Evolutionary conservation across 2,113 vertebrate genomes (phyloP).

Genomic region (Crotophaga sulcirostris): DNA sequence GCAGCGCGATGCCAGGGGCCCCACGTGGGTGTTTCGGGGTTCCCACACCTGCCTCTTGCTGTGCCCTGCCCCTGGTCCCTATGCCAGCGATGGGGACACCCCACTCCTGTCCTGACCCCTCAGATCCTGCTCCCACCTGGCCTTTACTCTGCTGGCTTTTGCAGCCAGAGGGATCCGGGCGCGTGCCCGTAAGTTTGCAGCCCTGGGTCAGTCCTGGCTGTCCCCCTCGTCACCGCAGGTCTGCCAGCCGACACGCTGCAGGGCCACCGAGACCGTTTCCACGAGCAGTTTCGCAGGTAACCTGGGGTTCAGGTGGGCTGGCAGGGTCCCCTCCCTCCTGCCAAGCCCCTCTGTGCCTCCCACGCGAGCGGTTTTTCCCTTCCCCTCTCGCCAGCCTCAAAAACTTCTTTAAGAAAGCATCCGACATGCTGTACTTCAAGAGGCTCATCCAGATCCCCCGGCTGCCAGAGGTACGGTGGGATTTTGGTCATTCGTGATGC

Average conservation of each 20-base stretch:
- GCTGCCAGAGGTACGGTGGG: conserved; percentile 85
- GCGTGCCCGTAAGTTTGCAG: rapidly evolving
- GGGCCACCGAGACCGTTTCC: conserved; percentile 95
- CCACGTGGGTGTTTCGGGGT: rapidly evolving
- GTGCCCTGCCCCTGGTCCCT: rapidly evolving
- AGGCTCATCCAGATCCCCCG: conserved; percentile 96
- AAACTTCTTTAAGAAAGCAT: conserved; percentile 91
- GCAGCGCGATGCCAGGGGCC: rapidly evolving
- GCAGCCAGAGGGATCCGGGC: not conserved
- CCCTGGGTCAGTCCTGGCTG: rapidly evolving
- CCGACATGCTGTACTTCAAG: conserved; percentile 97
- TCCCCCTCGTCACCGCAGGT: conserved; percentile 68
- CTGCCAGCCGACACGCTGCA: conserved; percentile 92
- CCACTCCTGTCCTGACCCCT: not conserved
- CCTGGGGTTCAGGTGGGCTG: rapidly evolving
- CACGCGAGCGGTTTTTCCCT: not conserved
- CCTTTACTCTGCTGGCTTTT: not conserved
- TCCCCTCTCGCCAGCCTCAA: conserved; percentile 80
- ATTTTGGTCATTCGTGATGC: rapidly evolving
- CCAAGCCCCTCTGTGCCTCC: not conserved
- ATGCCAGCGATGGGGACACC: not conserved
- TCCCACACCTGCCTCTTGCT: not conserved
- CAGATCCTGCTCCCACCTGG: rapidly evolving
- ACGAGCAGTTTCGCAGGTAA: conserved; percentile 96
- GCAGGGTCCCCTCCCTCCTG: not conserved